Conservation (phyloP, 2,113 vertebrate species). For the Cyanistes caeruleus region DNA sequence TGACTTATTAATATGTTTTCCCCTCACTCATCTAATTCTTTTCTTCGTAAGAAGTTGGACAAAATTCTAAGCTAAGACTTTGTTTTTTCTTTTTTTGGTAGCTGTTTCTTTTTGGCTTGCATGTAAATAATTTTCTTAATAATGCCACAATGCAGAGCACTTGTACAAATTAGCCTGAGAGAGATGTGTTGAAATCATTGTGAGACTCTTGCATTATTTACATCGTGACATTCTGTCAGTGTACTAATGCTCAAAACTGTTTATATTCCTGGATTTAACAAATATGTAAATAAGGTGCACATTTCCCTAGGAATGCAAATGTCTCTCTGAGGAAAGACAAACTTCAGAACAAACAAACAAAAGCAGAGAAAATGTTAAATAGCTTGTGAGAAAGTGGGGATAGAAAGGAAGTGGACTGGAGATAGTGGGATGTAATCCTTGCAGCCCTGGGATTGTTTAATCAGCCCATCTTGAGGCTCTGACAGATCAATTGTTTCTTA, state of each 20-base stretch:
- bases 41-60: neutral
- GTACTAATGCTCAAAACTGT: slow-evolving; percentile 16
- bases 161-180: slow-evolving; percentile 8
- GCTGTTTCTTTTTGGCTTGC: neutral
- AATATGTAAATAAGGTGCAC: slow-evolving; percentile 49
- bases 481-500: neutral
- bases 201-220: slow-evolving; percentile 54
- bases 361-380: neutral
- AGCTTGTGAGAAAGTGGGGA: neutral
- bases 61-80: neutral
- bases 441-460: neutral
- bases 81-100: slow-evolving; percentile 23
- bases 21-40: neutral
- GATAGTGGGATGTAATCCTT: neutral
- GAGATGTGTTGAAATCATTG: slow-evolving; percentile 22
- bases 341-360: slow-evolving; percentile 23
- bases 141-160: slow-evolving; percentile 11
- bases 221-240: neutral
- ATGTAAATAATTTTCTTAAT: slow-evolving; percentile 31
- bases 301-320: slow-evolving; percentile 28
- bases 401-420: neutral
- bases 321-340: slow-evolving; percentile 24
- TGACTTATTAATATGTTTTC: neutral
- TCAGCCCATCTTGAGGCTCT: slow-evolving; percentile 10
- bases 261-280: slow-evolving; percentile 44